Evolutionary conservation across 2,797 vertebrate species (phyloP), one percentile per base, ranked within the genome.

Genomic region (Enteromius unitaeniatus): DNA sequence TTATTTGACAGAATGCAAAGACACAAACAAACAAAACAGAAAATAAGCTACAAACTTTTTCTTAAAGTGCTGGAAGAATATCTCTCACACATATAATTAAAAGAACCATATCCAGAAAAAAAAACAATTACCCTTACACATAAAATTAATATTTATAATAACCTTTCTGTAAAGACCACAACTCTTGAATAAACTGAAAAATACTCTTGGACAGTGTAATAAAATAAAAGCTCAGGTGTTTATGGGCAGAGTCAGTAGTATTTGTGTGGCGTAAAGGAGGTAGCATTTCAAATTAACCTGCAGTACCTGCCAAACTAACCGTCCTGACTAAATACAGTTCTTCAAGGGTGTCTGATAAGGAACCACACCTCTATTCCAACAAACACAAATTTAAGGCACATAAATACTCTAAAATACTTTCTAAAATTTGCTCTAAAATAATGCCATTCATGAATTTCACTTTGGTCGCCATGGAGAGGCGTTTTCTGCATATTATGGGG

Each of bases 31-130:
- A 79, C 45, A 47, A 83, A 47, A 77, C n/a, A 83, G 14, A 31
- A 31, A 31, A 19, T 9, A 65, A 65, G 28, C 77, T 85, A 86
- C 72, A 86, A 49, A 45, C 23, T 21, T 45, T 53, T 55, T 65
- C 31, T 51, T 88, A 88, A 88, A 88, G 85, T 88, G 85, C 85
- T 84, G 78, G 60, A 82, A 78, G 80, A 88, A 79, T 75, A n/a
- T 68, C 72, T 53, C 83, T 69, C 60, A 76, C 58, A 74, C 64
- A 84, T 28, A 86, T 14, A 73, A 28, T 68, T 69, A 69, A 83
- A 75, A 53, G 10, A 67, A 42, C 55, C 40, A 62, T 14, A 42
- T 69, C n/a, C 23, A 4, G 1, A 45, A 62, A 17, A 55, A 15
- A 2, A 64, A 64, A 64, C 26, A 62, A 34, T 75, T 10, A 42